Conservation (phyloP, 2,888 invertebrate species). For the Pomacea canaliculata region DNA sequence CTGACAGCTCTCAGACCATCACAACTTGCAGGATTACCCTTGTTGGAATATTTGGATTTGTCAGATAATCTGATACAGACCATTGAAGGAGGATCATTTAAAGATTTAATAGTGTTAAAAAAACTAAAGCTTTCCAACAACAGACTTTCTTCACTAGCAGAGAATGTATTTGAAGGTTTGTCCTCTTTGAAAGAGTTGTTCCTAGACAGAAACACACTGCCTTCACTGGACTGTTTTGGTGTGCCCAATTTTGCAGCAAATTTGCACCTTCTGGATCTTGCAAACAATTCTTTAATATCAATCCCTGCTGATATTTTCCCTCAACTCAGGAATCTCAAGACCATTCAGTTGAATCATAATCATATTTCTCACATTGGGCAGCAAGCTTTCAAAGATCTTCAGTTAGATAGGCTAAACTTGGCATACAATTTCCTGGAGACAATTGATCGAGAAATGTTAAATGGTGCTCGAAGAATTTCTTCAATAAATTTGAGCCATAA, state of each 20-base stretch:
- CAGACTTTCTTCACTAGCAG: constrained; percentile 11
- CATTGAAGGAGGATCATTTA: constrained; percentile 14
- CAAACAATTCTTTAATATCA: constrained; percentile 38
- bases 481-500: constrained; percentile 47
- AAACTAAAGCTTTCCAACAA: constrained; percentile 8
- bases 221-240: constrained; percentile 19
- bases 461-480: constrained; percentile 40
- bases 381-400: constrained; percentile 43
- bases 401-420: constrained; percentile 42
- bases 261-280: constrained; percentile 35
- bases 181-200: constrained; percentile 16
- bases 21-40: neutral
- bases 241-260: constrained; percentile 19
- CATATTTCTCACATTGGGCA: constrained; percentile 39
- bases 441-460: constrained; percentile 42
- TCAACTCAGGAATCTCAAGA: constrained; percentile 37
- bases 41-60: constrained; percentile 5
- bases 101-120: neutral
- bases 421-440: constrained; percentile 43
- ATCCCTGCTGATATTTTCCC: constrained; percentile 44
- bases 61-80: constrained; percentile 13
- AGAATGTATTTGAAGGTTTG: constrained; percentile 16
- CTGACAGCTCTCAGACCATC: neutral
- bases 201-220: constrained; percentile 18
- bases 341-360: constrained; percentile 46